Evolutionary conservation across 2,888 invertebrate species (phyloP).

Genomic region (Camponotus fellah): DNA sequence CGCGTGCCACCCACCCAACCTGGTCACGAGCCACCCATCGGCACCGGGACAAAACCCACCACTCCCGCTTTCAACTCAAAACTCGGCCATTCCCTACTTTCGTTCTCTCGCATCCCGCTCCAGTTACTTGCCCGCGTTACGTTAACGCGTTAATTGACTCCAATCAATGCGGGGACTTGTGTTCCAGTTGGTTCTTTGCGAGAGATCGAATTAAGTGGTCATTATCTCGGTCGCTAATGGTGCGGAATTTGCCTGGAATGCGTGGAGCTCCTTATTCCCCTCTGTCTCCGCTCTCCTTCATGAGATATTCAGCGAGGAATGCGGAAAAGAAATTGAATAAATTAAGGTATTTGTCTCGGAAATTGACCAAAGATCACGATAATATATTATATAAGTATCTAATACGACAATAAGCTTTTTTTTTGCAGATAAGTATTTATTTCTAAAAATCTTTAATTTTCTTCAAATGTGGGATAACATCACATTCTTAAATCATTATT

Average conservation of each 20-base stretch:
- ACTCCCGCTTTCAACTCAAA: constrained; percentile 58
- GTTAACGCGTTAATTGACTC: constrained; percentile 60
- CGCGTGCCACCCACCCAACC: constrained; percentile 28
- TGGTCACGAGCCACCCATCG: constrained; percentile 44
- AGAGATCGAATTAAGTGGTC: constrained; percentile 48
- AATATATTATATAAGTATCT: not conserved
- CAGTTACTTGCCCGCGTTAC: not conserved
- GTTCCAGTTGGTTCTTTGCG: constrained; percentile 22
- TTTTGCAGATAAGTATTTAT: not conserved
- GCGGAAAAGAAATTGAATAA: constrained; percentile 35
- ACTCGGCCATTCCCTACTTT: constrained; percentile 48
- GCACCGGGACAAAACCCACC: constrained; percentile 59
- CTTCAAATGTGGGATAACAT: not conserved
- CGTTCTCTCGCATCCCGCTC: constrained; percentile 25
- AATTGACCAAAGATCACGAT: not conserved
- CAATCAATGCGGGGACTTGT: constrained; percentile 53
- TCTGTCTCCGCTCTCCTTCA: not conserved
- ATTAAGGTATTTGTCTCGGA: not conserved
- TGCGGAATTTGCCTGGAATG: constrained; percentile 28
- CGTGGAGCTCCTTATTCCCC: not conserved
- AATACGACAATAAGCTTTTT: not conserved
- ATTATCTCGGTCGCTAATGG: not conserved
- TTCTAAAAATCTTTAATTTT: not conserved
- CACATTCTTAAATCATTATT: not conserved
- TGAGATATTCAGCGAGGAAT: not conserved